Base-by-base conservation (phyloP, 2,113 vertebrate genomes). In the Lontra canadensis region DNA sequence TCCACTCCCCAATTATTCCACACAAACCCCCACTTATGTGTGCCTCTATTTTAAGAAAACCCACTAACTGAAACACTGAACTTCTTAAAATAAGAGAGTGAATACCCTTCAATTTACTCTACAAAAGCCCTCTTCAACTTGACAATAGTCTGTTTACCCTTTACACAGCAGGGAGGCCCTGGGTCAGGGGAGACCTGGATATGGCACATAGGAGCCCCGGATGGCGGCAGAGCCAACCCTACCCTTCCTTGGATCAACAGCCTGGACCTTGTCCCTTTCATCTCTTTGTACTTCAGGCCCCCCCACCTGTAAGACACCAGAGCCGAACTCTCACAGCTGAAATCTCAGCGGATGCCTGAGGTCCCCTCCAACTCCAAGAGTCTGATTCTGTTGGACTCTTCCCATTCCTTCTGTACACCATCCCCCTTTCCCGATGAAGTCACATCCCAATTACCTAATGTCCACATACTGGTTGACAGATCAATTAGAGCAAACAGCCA, bases 1-100 rank as follows among this genome's bases (percentile, higher is more conserved):
- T 61, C 80, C 11, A 4, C 59, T 63, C 92, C 85, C 83, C 69
- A 83, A 88, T 96, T 84, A 96, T n/a, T 93, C 61, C 76, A 85
- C 36, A 73, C 74, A 94, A 69, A 90, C 76, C 90, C 55, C 89
- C 94, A 87, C 96, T 93, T 84, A 89, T 0, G 4, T 44, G 6
- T 10, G 67, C 26, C 52, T 95, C 76, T 90, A 57, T 91, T 93
- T 93, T 85, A 93, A 93, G 96, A 65, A 95, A 86, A 96, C 20
- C 29, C 73, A 94, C 69, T 44, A 55, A 78, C 34, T 87, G 67
- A 90, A 95, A 92, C 34, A 39, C 44, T 74, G 69, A 96, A 86
- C 21, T 78, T 94, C 74, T 90, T 88, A 95, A 96, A 97, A 94
- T 84, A 96, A 82, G 79, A 88, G 42, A 76, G 15, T 59, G 18